These are phyloP conservation scores for Saxidomus purpurata DNA, from an alignment of 1,140 invertebrate species.

Conservation along the genomic window DNA sequence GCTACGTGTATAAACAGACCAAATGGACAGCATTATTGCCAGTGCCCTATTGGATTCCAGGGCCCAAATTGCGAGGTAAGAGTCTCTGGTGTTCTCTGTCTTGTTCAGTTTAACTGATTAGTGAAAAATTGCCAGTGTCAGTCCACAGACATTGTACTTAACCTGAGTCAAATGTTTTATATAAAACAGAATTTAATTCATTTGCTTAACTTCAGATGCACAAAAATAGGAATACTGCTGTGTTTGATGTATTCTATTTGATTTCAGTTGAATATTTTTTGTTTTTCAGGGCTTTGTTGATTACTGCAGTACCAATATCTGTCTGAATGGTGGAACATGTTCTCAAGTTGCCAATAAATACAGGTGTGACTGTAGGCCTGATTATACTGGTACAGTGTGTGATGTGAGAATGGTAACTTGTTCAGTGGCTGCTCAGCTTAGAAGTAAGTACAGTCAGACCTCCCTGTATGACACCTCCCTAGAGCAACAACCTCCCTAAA, in stretches of 20 bases:
- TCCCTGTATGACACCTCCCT: too few relatives aligned
- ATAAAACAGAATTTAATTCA: too few relatives aligned
- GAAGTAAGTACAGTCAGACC: constrained; percentile 90
- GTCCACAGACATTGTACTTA: too few relatives aligned
- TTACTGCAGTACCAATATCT: constrained; percentile 90
- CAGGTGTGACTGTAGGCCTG: constrained; percentile 92
- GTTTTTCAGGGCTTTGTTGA: constrained; percentile 75
- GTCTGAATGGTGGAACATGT: constrained; percentile 91
- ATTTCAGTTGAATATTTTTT: too few relatives aligned
- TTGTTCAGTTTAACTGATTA: too few relatives aligned
- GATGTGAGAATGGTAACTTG: constrained; percentile 94
- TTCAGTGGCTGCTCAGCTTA: constrained; percentile 90
- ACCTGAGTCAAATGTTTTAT: too few relatives aligned
- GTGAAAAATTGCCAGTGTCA: too few relatives aligned
- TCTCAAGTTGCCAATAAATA: constrained; percentile 89
- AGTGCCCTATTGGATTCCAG: constrained; percentile 92
- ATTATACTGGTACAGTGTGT: constrained; percentile 97
- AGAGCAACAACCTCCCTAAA: too few relatives aligned
- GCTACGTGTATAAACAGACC: constrained; percentile 69
- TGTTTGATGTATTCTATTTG: too few relatives aligned
- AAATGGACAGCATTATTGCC: constrained; percentile 89
- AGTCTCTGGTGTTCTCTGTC: neutral
- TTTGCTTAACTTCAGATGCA: too few relatives aligned
- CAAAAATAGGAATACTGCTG: too few relatives aligned
- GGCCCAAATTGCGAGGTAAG: constrained; percentile 65